Conservation (phyloP, 2,797 vertebrate species). For the Rhabdophis nuchalis region DNA sequence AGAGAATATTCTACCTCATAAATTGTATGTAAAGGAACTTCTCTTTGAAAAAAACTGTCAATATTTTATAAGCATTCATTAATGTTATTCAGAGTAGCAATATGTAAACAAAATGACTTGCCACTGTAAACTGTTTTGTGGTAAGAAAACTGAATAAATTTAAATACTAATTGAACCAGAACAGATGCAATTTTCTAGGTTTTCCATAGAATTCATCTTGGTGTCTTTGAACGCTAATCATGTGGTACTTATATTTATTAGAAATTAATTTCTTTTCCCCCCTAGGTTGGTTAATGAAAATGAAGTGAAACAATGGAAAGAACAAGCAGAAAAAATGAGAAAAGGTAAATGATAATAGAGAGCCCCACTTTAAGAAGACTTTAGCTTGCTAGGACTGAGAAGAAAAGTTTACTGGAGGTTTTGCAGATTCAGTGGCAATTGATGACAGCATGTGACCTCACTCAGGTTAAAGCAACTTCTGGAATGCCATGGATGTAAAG, state of each 20-base stretch:
- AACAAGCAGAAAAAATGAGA: conserved; percentile 98
- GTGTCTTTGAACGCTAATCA: not conserved
- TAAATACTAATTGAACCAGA: not conserved
- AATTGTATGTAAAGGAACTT: not conserved
- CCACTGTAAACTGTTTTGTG: not conserved
- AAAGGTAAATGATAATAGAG: conserved; percentile 79
- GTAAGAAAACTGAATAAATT: not conserved
- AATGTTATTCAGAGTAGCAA: not conserved
- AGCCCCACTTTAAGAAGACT: not conserved
- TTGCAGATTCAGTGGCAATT: not conserved
- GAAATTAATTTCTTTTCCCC: not conserved
- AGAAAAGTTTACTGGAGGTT: not conserved
- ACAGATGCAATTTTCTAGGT: conserved; percentile 2
- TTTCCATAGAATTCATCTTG: not conserved
- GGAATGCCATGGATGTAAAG: not conserved
- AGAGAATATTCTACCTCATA: not conserved
- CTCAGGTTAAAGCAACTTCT: not conserved
- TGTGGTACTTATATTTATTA: not conserved
- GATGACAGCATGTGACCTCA: not conserved
- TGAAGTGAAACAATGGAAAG: conserved; percentile 99
- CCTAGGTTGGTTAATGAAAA: conserved; percentile 97
- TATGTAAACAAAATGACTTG: not conserved
- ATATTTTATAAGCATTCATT: not conserved
- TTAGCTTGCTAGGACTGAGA: not conserved
- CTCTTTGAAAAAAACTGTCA: not conserved